phyloP scores from a whole-genome alignment of 1,140 invertebrate species.

The Mactra quadrangularis region DNA sequence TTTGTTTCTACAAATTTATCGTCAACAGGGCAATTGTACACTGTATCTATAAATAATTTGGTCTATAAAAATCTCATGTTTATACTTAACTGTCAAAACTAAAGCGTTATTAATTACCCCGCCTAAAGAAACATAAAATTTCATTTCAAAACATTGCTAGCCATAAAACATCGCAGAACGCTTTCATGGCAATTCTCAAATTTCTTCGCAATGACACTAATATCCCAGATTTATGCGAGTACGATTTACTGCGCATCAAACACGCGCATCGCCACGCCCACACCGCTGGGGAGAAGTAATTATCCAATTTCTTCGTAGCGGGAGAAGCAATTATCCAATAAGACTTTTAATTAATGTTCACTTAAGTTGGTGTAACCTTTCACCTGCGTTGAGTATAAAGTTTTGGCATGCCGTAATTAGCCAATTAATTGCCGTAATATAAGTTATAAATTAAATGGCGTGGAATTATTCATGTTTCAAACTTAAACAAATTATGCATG shows the following conservation, averaged over 20 bases:
- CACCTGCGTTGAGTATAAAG: background rate
- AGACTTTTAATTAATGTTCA: conserved; percentile 44
- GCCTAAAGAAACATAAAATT: too few species aligned
- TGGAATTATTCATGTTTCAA: too few species aligned
- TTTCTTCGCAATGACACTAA: conserved; percentile 37
- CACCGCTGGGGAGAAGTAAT: conserved; percentile 47
- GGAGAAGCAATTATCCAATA: conserved; percentile 58
- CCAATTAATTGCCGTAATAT: background rate
- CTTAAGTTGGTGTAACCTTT: conserved; percentile 32
- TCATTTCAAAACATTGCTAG: too few species aligned
- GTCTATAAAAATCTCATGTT: too few species aligned
- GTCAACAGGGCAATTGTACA: too few species aligned
- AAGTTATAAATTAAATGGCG: too few species aligned
- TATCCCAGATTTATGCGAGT: conserved; percentile 22
- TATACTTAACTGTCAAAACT: too few species aligned
- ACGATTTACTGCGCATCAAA: conserved; percentile 26
- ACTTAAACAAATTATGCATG: too few species aligned
- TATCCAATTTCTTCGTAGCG: conserved; percentile 53
- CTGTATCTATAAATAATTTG: too few species aligned
- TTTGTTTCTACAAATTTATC: too few species aligned
- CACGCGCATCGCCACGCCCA: conserved; percentile 36
- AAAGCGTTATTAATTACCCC: too few species aligned
- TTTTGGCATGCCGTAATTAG: conserved; percentile 28
- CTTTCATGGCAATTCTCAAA: conserved; percentile 13
- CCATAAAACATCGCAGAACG: conserved; percentile 2